Evolutionary conservation across 2,797 vertebrate genomes (phyloP).

Genomic region (Aplochiton taeniatus): DNA sequence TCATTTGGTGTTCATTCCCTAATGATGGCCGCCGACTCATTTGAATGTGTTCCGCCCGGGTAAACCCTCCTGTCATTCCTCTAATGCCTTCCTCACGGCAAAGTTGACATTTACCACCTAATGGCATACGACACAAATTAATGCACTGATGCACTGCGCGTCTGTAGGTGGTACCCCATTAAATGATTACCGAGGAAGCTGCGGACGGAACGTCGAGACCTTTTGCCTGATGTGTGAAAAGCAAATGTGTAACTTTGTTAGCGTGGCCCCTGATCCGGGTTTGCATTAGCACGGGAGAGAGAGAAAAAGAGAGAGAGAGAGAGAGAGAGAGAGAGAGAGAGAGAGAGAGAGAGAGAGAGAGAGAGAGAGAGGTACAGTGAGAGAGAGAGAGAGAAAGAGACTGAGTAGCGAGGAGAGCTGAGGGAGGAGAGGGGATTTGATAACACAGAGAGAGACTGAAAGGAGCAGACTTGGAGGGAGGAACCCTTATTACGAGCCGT

Average conservation of each 20-base stretch:
- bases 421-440: conserved; percentile 11
- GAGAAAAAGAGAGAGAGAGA: background rate
- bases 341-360: background rate
- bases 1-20: conserved; percentile 60
- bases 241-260: too few species aligned
- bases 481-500: too few species aligned
- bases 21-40: conserved; percentile 54
- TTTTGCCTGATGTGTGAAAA: too few species aligned
- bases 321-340: background rate
- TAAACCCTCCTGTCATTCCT: conserved; percentile 45
- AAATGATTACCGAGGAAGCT: background rate
- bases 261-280: too few species aligned
- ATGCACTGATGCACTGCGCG: conserved; percentile 32
- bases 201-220: conserved; percentile 17
- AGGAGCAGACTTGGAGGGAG: conserved; percentile 5
- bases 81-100: conserved; percentile 42
- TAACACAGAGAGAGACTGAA: background rate
- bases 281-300: too few species aligned
- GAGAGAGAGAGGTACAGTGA: background rate
- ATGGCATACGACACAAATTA: conserved; percentile 33
- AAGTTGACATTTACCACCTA: conserved; percentile 43
- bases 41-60: conserved; percentile 51
- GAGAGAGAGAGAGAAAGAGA: background rate
- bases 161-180: conserved; percentile 28
- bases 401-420: conserved; percentile 1